phyloP scores from a whole-genome alignment of 2,797 vertebrate genomes.

The Phaenicophaeus curvirostris region DNA sequence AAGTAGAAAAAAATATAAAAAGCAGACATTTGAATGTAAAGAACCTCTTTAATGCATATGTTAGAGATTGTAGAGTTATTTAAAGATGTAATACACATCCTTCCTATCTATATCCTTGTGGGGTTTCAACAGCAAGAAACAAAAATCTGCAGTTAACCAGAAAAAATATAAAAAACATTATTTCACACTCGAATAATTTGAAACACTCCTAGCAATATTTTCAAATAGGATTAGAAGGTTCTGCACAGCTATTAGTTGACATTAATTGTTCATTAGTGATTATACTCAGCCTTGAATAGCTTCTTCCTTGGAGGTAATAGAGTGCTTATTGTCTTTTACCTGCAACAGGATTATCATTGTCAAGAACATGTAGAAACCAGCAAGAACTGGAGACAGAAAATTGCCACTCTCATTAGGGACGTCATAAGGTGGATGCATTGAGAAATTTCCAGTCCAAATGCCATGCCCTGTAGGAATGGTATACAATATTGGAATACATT shows the following conservation, averaged over 20 bases:
- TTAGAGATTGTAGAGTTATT: background rate
- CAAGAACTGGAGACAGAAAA: conserved; percentile 75
- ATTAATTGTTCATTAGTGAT: background rate
- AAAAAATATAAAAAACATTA: background rate
- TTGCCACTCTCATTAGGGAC: conserved; percentile 78
- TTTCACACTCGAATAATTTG: background rate
- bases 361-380: conserved; percentile 91
- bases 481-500: background rate
- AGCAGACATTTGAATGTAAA: background rate
- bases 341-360: conserved; percentile 96
- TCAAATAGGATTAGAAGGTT: background rate
- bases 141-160: background rate
- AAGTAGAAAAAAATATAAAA: background rate
- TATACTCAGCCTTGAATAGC: background rate
- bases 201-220: background rate
- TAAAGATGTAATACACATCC: background rate
- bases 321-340: conserved; percentile 75
- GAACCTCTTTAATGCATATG: background rate
- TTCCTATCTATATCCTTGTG: background rate
- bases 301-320: background rate
- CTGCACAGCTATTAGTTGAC: background rate
- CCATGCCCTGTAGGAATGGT: conserved; percentile 81
- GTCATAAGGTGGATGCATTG: conserved; percentile 82
- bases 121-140: background rate
- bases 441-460: conserved; percentile 82